A percentile compares a stretch with the other conserved stretches of the same genome.
Evolutionary conservation across 2,888 invertebrate species (phyloP).

Genomic region (Himalopsyche japonica): DNA sequence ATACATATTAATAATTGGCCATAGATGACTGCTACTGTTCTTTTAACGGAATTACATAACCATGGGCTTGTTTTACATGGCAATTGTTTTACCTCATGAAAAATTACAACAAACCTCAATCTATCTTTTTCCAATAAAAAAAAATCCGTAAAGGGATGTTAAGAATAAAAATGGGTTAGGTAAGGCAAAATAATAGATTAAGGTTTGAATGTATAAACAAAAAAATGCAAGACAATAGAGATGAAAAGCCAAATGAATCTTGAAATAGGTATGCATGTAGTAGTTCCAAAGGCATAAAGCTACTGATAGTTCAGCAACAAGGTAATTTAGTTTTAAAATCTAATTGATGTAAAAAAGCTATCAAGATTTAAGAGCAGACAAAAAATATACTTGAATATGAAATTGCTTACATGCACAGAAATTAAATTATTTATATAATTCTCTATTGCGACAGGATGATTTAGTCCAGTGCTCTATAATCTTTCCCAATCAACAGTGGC

Average conservation of each 20-base stretch:
- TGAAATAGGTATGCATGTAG: background rate
- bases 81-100: background rate
- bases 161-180: background rate
- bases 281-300: background rate
- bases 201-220: background rate
- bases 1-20: constrained; percentile 11
- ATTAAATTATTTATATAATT: too few relatives aligned
- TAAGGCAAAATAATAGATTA: background rate
- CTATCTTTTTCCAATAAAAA: background rate
- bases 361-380: too few relatives aligned
- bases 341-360: too few relatives aligned
- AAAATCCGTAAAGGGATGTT: background rate
- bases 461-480: too few relatives aligned
- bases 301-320: too few relatives aligned
- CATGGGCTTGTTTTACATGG: background rate
- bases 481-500: too few relatives aligned
- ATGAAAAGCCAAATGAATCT: background rate
- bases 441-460: too few relatives aligned
- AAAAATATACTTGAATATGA: too few relatives aligned
- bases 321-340: too few relatives aligned
- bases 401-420: too few relatives aligned
- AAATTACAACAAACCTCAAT: background rate
- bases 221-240: background rate
- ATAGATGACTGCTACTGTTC: background rate
- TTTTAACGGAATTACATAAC: background rate